phyloP scores from a whole-genome alignment of 2,888 invertebrate species.

The Eristalinus sepulchralis region DNA sequence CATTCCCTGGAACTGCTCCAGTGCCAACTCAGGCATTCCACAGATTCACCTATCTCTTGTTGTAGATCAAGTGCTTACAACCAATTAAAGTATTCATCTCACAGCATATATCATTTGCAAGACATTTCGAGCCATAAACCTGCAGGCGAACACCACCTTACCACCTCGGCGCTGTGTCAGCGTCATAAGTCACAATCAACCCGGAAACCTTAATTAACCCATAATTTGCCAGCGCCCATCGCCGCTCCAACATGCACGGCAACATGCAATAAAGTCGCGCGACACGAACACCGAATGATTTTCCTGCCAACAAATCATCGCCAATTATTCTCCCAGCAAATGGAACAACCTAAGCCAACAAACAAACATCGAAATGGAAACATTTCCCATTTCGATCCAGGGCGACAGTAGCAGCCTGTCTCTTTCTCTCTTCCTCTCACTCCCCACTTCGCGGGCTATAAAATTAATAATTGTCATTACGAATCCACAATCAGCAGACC shows the following conservation, averaged over 20 bases:
- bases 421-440: background rate
- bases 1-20: background rate
- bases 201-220: slow-evolving; percentile 63
- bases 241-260: slow-evolving; percentile 48
- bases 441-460: slow-evolving; percentile 28
- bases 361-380: slow-evolving; percentile 30
- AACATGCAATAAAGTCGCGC: slow-evolving; percentile 62
- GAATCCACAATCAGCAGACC: slow-evolving; percentile 32
- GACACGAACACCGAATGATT: slow-evolving; percentile 52
- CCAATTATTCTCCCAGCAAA: slow-evolving; percentile 55
- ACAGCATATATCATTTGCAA: background rate
- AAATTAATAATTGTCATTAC: slow-evolving; percentile 58
- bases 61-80: slow-evolving; percentile 38
- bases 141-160: background rate
- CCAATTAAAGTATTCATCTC: slow-evolving; percentile 27
- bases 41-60: background rate
- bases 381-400: slow-evolving; percentile 14
- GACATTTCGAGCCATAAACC: background rate
- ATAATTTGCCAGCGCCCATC: slow-evolving; percentile 63
- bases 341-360: slow-evolving; percentile 34
- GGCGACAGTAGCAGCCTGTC: background rate
- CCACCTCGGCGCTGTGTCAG: slow-evolving; percentile 10
- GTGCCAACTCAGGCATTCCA: background rate
- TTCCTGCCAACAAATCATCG: slow-evolving; percentile 57
- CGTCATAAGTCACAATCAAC: slow-evolving; percentile 65